Percentiles rank a stretch among this genome's conserved stretches.
Conservation (phyloP, 2,797 vertebrate species). For the Notamacropus eugenii region DNA sequence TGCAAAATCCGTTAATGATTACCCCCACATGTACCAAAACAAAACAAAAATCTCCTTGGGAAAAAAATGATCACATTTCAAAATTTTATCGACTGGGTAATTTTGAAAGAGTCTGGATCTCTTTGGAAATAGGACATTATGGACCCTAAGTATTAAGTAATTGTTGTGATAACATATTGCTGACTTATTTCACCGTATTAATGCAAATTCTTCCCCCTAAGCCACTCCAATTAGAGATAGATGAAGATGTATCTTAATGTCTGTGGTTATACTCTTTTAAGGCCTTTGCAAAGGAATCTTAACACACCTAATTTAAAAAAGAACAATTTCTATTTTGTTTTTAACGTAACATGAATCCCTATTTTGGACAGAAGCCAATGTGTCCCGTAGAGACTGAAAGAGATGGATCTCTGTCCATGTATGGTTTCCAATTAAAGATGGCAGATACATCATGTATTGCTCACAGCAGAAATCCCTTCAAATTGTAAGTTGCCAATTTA, state of each 20-base stretch:
- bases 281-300: conserved; percentile 30
- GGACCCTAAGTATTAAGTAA: neutral
- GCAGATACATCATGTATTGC: conserved; percentile 24
- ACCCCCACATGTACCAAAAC: neutral
- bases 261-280: neutral
- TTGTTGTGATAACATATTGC: neutral
- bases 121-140: neutral
- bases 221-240: neutral
- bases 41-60: neutral
- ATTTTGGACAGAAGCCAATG: neutral
- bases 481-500: conserved; percentile 28
- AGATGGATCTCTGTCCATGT: neutral
- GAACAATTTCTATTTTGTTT: neutral
- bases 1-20: neutral
- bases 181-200: neutral
- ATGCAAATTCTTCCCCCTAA: neutral
- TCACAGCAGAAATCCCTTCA: conserved; percentile 40
- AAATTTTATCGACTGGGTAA: neutral
- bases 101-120: conserved; percentile 51
- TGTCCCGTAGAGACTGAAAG: conserved; percentile 9
- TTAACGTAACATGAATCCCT: conserved; percentile 4
- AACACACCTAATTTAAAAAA: neutral
- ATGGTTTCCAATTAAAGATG: conserved; percentile 48
- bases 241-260: neutral
- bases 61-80: neutral